Percentiles rank a stretch among this genome's conserved stretches.
These are phyloP conservation scores for Muntiacus reevesi DNA, from an alignment of 2,113 vertebrate species.

Conservation along the genomic window DNA sequence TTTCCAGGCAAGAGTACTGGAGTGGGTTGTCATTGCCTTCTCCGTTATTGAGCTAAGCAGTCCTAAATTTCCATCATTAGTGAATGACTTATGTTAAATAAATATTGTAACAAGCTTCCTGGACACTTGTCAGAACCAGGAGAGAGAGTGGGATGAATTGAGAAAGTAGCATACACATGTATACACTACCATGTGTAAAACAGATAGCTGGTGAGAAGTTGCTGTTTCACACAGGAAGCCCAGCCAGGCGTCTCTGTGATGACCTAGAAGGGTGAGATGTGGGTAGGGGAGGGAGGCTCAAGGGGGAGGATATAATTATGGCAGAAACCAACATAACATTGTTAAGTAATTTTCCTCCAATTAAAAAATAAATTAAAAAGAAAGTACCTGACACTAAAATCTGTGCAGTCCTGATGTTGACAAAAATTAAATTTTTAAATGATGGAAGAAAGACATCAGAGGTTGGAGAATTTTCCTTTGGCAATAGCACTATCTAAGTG, in stretches of 20 bases:
- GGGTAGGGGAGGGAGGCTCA: not conserved
- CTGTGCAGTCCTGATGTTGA: not conserved
- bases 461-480: not conserved
- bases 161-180: not conserved
- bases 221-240: not conserved
- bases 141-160: not conserved
- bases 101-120: not conserved
- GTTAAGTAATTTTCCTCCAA: not conserved
- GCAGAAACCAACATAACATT: not conserved
- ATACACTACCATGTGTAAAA: not conserved
- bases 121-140: not conserved
- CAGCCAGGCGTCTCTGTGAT: not conserved
- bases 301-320: not conserved
- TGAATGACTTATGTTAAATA: not conserved
- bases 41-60: not conserved
- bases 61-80: not conserved
- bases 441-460: not conserved
- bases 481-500: not conserved
- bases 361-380: not conserved
- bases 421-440: slow-evolving; percentile 2
- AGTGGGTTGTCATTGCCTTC: too few species aligned
- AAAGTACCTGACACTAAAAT: not conserved
- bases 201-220: not conserved
- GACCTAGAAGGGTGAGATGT: not conserved
- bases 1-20: too few species aligned